Evolutionary conservation across 1,140 invertebrate species (phyloP).

Genomic region (Heliconius nattereri): DNA sequence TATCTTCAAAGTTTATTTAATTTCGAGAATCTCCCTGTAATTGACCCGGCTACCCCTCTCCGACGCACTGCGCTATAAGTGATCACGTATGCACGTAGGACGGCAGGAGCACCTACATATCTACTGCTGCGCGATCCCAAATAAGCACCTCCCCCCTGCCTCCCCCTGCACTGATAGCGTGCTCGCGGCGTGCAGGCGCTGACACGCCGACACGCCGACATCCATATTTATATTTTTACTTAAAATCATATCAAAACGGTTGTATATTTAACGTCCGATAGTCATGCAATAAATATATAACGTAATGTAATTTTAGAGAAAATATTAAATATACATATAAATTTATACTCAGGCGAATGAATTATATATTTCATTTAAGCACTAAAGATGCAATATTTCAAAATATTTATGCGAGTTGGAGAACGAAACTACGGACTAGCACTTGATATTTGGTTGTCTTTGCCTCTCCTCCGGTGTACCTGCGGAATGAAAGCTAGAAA

Average conservation of each 20-base stretch:
- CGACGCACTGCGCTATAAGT: background rate
- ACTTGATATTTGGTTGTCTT: too few species aligned
- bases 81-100: background rate
- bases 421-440: too few species aligned
- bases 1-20: too few species aligned
- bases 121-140: background rate
- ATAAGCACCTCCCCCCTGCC: too few species aligned
- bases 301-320: background rate
- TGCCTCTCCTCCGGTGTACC: too few species aligned
- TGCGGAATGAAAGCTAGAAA: too few species aligned
- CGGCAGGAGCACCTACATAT: background rate
- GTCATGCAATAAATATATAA: background rate
- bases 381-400: too few species aligned
- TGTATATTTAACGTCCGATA: background rate
- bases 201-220: background rate
- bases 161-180: background rate
- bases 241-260: background rate
- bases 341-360: background rate
- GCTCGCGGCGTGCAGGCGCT: too few species aligned
- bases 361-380: too few species aligned
- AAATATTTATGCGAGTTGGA: too few species aligned
- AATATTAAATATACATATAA: background rate
- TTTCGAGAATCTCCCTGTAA: background rate
- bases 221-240: conserved; percentile 1
- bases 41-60: background rate